phyloP scores from a whole-genome alignment of 2,888 invertebrate genomes.

The Lottia scabra region DNA sequence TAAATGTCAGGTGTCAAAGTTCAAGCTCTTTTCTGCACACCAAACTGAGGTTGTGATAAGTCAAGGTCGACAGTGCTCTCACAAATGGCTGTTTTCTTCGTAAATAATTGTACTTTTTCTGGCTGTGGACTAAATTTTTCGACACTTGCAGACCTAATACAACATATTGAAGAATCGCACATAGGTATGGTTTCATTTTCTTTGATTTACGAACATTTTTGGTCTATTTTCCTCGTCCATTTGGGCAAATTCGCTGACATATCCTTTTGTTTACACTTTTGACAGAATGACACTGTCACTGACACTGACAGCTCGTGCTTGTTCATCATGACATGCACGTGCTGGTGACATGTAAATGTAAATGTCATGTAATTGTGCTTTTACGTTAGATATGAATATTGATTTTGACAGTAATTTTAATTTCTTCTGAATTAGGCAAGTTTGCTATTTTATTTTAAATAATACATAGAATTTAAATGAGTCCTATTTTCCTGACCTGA shows the following conservation, averaged over 20 bases:
- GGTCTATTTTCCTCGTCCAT: not conserved
- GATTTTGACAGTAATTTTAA: no score
- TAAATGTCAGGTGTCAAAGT: no score
- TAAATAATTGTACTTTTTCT: slow-evolving; percentile 90
- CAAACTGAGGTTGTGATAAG: no score
- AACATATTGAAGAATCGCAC: slow-evolving; percentile 89
- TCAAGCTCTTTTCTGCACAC: no score
- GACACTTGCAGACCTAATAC: slow-evolving; percentile 83
- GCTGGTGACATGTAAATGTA: slow-evolving; percentile 6
- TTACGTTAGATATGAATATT: not conserved
- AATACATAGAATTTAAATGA: no score
- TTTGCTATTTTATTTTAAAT: no score
- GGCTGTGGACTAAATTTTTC: slow-evolving; percentile 88
- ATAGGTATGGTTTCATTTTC: slow-evolving; percentile 77
- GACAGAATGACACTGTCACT: no score
- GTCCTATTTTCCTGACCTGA: no score
- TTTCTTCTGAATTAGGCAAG: no score
- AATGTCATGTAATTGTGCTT: not conserved
- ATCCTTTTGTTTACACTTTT: slow-evolving; percentile 32
- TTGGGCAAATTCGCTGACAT: not conserved
- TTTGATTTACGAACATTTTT: not conserved
- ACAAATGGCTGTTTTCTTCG: slow-evolving; percentile 87
- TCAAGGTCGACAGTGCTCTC: slow-evolving; percentile 11
- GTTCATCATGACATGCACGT: slow-evolving; percentile 19
- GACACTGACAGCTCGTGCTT: not conserved